Base-by-base conservation (phyloP, 2,113 vertebrate genomes). In the Tachycineta bicolor region DNA sequence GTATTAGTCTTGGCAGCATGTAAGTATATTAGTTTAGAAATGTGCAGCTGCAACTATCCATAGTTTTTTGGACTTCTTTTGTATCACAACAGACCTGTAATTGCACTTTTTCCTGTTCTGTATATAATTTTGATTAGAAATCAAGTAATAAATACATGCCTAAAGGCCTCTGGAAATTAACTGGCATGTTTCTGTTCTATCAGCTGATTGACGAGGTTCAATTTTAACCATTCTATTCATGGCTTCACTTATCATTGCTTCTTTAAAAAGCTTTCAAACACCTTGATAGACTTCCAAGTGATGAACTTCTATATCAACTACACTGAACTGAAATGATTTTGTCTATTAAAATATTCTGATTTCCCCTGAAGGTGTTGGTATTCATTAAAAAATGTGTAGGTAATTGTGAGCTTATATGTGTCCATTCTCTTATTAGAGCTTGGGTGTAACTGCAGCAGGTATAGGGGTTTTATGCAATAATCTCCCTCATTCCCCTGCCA, bases 121-220 rank as follows among this genome's bases (percentile, higher is more conserved):
- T 83, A 39, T 90, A 93, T 90, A 92, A 90, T 95, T 96, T 90
- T 93, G 73, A 89, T 96, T 92, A 83, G 88, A 90, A 96, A 90
- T 91, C 68, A 77, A 86, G 70, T 89, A 87, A 94, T 79, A 96
- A 96, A 94, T 94, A 70, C 47, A 52, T 52, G 90, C 93, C 94
- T 93, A 89, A 93, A 90, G 94, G 93, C 86, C 81, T 81, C 83
- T 94, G 73, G 75, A 93, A 96, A 96, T 94, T 81, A 96, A 89
- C 85, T 88, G 80, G 62, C 47, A 26, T 89, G 90, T 90, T 91
- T 75, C 69, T 82, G 18, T 87, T 84, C 41, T 29, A 41, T 78
- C 92, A 92, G 60, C 80, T 94, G 90, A 93, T 93, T 86, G 88
- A 92, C 14, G 1, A 92, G 64, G 85, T 70, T 90, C 80, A 70